Percentiles rank a stretch among this genome's conserved stretches.
These are phyloP conservation scores for Plusia festucae DNA, from an alignment of 2,888 invertebrate genomes.

Conservation along the genomic window DNA sequence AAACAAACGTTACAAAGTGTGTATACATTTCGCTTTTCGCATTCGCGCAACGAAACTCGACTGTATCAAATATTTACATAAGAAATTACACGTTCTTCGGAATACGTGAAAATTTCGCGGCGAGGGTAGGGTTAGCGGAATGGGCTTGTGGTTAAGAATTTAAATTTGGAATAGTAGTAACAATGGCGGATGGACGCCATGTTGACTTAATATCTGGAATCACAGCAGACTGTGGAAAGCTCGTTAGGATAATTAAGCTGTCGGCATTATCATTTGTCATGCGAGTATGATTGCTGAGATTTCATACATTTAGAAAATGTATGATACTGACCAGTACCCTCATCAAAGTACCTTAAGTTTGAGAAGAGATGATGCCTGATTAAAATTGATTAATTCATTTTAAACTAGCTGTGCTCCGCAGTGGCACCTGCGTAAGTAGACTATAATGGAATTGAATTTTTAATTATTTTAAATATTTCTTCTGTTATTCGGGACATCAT, in stretches of 20 bases:
- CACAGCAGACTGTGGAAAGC: background rate
- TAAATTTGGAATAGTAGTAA: constrained; percentile 46
- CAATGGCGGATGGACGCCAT: constrained; percentile 33
- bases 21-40: constrained; percentile 37
- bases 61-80: constrained; percentile 66
- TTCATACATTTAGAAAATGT: no score
- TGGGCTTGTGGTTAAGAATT: constrained; percentile 41
- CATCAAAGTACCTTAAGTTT: no score
- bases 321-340: no score
- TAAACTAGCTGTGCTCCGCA: no score
- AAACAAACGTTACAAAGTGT: constrained; percentile 35
- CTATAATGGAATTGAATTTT: no score
- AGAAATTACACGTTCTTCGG: constrained; percentile 61
- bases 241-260: constrained; percentile 6
- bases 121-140: constrained; percentile 30
- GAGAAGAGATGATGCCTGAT: no score
- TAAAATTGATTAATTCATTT: no score
- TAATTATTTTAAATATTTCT: no score
- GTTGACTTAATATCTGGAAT: constrained; percentile 17
- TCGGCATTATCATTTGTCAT: background rate
- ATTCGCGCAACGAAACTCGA: constrained; percentile 42
- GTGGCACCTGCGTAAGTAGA: no score
- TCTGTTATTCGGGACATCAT: no score
- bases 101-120: constrained; percentile 46
- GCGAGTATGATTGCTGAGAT: background rate